Evolutionary conservation across 2,797 vertebrate genomes (phyloP).

Genomic region (Simalia tracyae): DNA sequence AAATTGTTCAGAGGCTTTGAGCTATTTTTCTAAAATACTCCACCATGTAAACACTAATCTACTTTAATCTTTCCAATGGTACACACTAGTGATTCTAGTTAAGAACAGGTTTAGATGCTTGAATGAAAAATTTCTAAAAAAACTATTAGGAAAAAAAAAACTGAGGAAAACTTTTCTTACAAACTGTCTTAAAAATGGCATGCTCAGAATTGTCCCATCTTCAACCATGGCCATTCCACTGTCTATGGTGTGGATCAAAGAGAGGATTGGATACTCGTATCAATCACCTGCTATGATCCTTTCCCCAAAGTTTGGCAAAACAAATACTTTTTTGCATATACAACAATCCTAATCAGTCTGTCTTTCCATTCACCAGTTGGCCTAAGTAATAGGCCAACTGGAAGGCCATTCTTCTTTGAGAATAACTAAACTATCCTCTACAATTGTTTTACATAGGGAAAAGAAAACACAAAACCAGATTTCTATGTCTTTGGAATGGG

Average conservation of each 20-base stretch:
- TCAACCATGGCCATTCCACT: neutral
- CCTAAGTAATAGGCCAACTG: neutral
- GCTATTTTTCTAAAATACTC: no score
- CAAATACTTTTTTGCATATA: neutral
- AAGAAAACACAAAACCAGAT: conserved; percentile 58
- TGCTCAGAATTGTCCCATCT: neutral
- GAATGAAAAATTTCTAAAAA: neutral
- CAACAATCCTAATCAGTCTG: neutral
- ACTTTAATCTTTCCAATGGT: no score
- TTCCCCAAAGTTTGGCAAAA: neutral
- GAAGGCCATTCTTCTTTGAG: neutral
- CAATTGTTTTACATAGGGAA: conserved; percentile 23
- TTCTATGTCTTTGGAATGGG: conserved; percentile 61
- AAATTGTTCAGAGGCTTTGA: no score
- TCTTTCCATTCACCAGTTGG: neutral
- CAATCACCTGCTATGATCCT: neutral
- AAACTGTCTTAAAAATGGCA: neutral
- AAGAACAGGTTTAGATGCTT: neutral
- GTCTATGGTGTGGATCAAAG: neutral
- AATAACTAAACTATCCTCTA: conserved; percentile 42
- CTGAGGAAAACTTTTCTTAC: neutral
- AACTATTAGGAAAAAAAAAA: no score
- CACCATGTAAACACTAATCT: no score
- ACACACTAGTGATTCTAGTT: no score
- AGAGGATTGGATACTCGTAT: neutral